Evolutionary conservation across 2,888 invertebrate species (phyloP).

Genomic region (Epinotia ramella): DNA sequence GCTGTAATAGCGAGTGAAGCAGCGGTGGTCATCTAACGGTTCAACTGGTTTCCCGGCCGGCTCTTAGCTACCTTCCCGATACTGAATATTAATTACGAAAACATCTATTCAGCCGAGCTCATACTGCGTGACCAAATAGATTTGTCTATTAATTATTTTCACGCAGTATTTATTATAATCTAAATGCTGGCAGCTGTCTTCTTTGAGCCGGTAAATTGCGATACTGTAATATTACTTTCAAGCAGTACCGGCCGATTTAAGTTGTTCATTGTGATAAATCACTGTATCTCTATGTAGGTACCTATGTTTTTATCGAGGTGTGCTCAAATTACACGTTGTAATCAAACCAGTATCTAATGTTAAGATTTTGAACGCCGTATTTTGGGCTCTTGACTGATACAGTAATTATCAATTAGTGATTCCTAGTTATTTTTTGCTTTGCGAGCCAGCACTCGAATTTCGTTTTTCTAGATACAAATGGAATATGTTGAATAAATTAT

Average conservation of each 20-base stretch:
- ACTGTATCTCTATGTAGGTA: constrained; percentile 4
- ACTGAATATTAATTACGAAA: constrained; percentile 47
- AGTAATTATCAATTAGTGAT: constrained; percentile 61
- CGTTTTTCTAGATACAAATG: constrained; percentile 62
- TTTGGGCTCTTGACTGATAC: constrained; percentile 15
- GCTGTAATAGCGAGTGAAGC: constrained; percentile 14
- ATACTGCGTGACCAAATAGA: constrained; percentile 48
- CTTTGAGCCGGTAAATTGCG: constrained; percentile 39
- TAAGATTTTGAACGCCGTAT: constrained; percentile 16
- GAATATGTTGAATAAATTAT: constrained; percentile 78
- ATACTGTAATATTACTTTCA: constrained; percentile 30
- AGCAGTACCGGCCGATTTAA: constrained; percentile 27
- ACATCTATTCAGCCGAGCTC: constrained; percentile 36
- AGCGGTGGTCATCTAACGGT: constrained; percentile 42
- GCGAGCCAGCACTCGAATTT: constrained; percentile 57
- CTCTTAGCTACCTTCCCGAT: constrained; percentile 40
- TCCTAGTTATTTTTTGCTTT: constrained; percentile 56
- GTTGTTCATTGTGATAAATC: constrained; percentile 35
- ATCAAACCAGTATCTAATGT: constrained; percentile 31
- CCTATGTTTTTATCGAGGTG: constrained; percentile 4
- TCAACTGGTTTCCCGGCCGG: constrained; percentile 42
- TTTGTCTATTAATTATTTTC: constrained; percentile 48
- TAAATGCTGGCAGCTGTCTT: constrained; percentile 43
- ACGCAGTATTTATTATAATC: constrained; percentile 47
- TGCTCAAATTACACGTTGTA: constrained; percentile 28